Percentiles rank a stretch among this genome's conserved stretches.
Evolutionary conservation across 2,797 vertebrate species (phyloP).

Genomic region (Acropternis orthonyx): DNA sequence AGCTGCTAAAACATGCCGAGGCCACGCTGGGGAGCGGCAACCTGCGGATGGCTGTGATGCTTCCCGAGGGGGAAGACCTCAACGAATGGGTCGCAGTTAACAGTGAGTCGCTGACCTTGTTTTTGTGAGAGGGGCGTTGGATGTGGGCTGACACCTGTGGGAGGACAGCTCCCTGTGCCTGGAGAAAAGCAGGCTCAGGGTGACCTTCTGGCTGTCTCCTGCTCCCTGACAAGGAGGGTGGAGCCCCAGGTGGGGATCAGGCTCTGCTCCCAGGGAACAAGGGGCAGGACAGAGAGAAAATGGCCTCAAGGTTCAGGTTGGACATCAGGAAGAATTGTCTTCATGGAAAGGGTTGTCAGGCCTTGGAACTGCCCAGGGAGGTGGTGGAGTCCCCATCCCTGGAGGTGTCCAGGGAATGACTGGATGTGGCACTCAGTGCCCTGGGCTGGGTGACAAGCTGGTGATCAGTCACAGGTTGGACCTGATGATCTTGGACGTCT

Average conservation of each 20-base stretch:
- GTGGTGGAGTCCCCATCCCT: neutral
- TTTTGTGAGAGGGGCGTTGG: accelerated
- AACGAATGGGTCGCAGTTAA: conserved; percentile 99
- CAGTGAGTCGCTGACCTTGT: conserved; percentile 82
- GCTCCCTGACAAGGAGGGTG: neutral
- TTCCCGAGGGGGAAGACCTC: conserved; percentile 95
- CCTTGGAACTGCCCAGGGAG: neutral
- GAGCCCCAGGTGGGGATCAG: neutral
- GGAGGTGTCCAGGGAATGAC: neutral
- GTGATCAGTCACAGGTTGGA: neutral
- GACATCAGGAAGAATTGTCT: neutral
- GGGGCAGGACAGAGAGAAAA: neutral
- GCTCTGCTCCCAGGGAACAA: neutral
- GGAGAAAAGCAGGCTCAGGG: neutral
- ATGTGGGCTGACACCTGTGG: neutral
- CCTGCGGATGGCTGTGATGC: conserved; percentile 95
- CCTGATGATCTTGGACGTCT: neutral
- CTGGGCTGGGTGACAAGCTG: neutral
- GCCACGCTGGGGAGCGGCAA: conserved; percentile 97
- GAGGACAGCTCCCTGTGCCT: neutral
- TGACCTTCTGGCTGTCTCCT: neutral
- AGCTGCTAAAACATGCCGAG: conserved; percentile 97
- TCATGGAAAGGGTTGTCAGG: accelerated
- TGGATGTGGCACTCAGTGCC: neutral
- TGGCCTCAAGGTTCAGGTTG: neutral